phyloP scores from a whole-genome alignment of 2,888 invertebrate species.

The Drosophila prostipennis region DNA sequence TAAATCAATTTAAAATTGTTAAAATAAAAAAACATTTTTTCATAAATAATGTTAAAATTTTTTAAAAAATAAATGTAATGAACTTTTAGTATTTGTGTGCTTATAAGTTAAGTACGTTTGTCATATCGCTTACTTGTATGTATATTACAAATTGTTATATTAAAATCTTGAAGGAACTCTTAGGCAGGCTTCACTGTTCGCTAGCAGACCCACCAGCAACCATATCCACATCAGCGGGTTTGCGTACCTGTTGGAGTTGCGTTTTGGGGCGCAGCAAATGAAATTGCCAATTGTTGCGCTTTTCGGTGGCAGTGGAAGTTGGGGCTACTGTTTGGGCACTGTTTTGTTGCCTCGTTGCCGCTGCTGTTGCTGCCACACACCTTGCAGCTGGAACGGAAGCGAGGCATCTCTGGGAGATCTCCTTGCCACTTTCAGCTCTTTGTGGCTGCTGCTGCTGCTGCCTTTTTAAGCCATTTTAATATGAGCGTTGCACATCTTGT shows the following conservation, averaged over 20 bases:
- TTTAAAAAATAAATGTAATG: no score
- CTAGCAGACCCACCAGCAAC: slow-evolving; percentile 21
- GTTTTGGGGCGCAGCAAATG: slow-evolving; percentile 71
- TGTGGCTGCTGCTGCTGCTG: slow-evolving; percentile 7
- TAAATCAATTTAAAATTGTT: no score
- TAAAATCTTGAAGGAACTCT: neutral
- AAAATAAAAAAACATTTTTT: no score
- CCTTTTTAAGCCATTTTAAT: slow-evolving; percentile 61
- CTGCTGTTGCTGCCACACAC: slow-evolving; percentile 62
- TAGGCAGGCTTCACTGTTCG: slow-evolving; percentile 26
- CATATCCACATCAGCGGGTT: slow-evolving; percentile 20
- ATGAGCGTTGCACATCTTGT: slow-evolving; percentile 60
- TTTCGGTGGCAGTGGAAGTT: slow-evolving; percentile 52
- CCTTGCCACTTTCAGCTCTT: slow-evolving; percentile 44
- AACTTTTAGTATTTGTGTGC: no score
- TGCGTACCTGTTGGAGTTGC: slow-evolving; percentile 69
- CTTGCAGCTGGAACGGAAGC: slow-evolving; percentile 63
- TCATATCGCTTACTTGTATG: no score
- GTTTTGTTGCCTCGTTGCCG: slow-evolving; percentile 2
- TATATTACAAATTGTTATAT: no score
- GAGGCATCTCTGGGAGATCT: slow-evolving; percentile 51
- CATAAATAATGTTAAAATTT: no score
- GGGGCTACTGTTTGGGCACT: slow-evolving; percentile 66
- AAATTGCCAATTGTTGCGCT: slow-evolving; percentile 76
- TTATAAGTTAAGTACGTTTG: no score